Evolutionary conservation across 2,113 vertebrate species (phyloP), one percentile per base, ranked within the genome.

Genomic region (Indicator maculatus): DNA sequence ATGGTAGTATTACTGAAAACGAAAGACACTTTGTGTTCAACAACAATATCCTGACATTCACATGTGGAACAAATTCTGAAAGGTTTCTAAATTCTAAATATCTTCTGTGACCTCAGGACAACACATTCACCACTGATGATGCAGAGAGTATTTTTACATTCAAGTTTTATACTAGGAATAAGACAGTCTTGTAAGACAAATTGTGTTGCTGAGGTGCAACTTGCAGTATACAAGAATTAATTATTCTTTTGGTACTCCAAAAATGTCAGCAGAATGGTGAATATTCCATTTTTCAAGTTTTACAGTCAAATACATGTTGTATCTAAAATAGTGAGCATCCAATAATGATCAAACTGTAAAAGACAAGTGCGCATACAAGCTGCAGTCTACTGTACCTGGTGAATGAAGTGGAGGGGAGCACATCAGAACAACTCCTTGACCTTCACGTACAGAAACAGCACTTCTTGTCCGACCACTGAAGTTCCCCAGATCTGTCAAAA

Each of bases 351-450:
- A 66, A 19, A 72, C 4, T 67, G 12, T 14, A 55, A 92, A 84
- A 11, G 10, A 78, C 14, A 38, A 91, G 24, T 2, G 16, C 23
- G 26, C 56, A 74, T 4, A 73, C 4, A 86, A 73, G 67, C 79
- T 47, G 50, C 59, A 77, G 18, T 13, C 28, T 55, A 96, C 95
- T 76, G 88, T 98, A 99, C 99, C 99, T 98, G 99, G 98, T 4
- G 99, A 99, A 95, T 99, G 99, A 78, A 98, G 97, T 8, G 99
- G 99, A 53, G 99, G 99, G 10, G 98, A 98, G 73, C 99, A 99
- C 98, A 99, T 98, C 75, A 99, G 98, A 50, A 99, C 99, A 61
- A 99, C 99, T 15, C 99, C 99, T 97, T 99, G 99, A 91, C 99
- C 99, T 98, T 99, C 99, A 73, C 99, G 98, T 85, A 99, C 99